Conservation (phyloP, 2,888 invertebrate species). For the Acanthosepion esculentum region DNA sequence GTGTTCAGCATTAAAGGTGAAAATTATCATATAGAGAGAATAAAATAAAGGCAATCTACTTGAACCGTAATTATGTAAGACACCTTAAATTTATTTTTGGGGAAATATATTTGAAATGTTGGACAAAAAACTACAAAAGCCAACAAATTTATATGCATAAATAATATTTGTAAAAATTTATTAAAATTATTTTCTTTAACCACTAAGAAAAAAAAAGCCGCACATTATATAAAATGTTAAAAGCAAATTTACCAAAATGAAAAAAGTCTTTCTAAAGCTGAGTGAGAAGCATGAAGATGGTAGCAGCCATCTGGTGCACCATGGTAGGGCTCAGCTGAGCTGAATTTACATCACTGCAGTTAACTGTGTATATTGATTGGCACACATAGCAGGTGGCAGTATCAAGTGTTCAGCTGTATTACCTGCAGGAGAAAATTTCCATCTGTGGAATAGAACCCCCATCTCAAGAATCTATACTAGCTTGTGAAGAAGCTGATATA, state of each 20-base stretch:
- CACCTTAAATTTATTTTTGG: too few relatives aligned
- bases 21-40: too few relatives aligned
- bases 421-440: not conserved
- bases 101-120: too few relatives aligned
- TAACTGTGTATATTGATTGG: constrained; percentile 2
- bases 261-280: not conserved
- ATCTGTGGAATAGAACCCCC: not conserved
- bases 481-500: not conserved
- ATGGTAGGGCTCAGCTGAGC: not conserved
- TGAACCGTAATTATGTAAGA: too few relatives aligned
- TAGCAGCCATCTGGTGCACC: not conserved
- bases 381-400: constrained; percentile 33
- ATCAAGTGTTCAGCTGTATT: constrained; percentile 8
- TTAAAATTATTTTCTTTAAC: not conserved
- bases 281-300: not conserved
- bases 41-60: too few relatives aligned
- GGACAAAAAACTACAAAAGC: not conserved
- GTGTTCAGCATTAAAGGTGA: too few relatives aligned
- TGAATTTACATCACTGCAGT: not conserved
- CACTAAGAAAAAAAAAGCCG: not conserved
- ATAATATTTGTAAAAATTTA: not conserved
- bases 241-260: not conserved
- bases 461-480: not conserved
- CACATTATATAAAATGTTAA: not conserved
- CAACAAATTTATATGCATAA: not conserved